These are phyloP conservation scores for Scaptodrosophila lebanonensis DNA, from an alignment of 1,140 invertebrate genomes.

Conservation along the genomic window DNA sequence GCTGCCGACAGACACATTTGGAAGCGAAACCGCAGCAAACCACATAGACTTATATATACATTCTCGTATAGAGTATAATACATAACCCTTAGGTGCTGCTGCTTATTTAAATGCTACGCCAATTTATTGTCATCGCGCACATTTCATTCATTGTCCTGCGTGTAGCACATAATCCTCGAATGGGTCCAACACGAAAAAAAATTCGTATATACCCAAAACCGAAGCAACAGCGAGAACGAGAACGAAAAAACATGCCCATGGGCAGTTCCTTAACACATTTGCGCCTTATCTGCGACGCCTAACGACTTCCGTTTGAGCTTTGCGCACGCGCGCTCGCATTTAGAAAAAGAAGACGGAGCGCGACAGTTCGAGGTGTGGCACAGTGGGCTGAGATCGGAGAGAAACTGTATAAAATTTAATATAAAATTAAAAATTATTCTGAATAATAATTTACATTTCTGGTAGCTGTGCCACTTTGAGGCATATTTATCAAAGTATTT, in stretches of 20 bases:
- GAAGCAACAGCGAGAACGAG: too few relatives aligned
- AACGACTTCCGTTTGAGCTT: constrained; percentile 72
- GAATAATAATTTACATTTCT: too few relatives aligned
- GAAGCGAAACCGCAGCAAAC: constrained; percentile 18
- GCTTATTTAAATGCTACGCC: constrained; percentile 69
- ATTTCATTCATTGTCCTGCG: constrained; percentile 61
- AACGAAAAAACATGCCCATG: constrained; percentile 30
- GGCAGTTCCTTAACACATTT: constrained; percentile 52
- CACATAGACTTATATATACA: neutral
- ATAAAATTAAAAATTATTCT: too few relatives aligned
- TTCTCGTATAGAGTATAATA: too few relatives aligned
- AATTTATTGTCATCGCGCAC: constrained; percentile 71
- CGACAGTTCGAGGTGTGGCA: too few relatives aligned
- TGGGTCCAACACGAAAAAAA: constrained; percentile 13
- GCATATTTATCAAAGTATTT: too few relatives aligned
- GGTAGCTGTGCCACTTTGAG: too few relatives aligned
- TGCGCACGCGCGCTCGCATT: constrained; percentile 59
- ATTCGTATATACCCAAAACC: neutral
- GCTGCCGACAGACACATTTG: constrained; percentile 24
- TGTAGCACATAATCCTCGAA: constrained; percentile 57
- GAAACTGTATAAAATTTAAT: too few relatives aligned
- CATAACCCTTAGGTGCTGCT: constrained; percentile 28
- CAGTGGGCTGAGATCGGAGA: too few relatives aligned
- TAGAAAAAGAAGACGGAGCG: too few relatives aligned
- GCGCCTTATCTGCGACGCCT: constrained; percentile 35